Evolutionary conservation across 2,113 vertebrate species (phyloP).

Genomic region (Helogale parvula): DNA sequence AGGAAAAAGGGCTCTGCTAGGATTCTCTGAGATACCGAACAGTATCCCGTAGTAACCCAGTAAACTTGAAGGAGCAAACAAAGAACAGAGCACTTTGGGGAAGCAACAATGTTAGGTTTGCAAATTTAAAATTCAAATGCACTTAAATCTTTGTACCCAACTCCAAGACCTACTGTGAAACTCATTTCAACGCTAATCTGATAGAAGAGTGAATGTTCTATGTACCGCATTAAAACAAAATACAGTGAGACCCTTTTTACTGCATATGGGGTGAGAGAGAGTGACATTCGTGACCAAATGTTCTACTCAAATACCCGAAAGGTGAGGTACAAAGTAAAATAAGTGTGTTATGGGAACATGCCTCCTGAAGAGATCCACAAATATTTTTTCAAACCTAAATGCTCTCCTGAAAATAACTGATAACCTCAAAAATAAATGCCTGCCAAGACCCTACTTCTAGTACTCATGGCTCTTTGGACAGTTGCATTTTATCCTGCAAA

Average conservation of each 20-base stretch:
- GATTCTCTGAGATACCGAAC: slow-evolving; percentile 73
- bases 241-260: slow-evolving; percentile 54
- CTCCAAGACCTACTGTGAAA: slow-evolving; percentile 77
- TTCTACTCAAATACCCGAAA: slow-evolving; percentile 22
- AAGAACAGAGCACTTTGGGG: slow-evolving; percentile 71
- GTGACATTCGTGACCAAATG: slow-evolving; percentile 68
- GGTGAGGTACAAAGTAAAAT: slow-evolving; percentile 47
- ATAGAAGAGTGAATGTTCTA: slow-evolving; percentile 57
- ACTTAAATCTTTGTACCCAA: slow-evolving; percentile 76
- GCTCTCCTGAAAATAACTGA: slow-evolving; percentile 14
- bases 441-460: background rate
- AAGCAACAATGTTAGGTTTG: slow-evolving; percentile 71
- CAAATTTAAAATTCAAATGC: slow-evolving; percentile 79
- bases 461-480: background rate
- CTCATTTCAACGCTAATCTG: slow-evolving; percentile 72
- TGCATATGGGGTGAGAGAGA: slow-evolving; percentile 66
- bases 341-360: slow-evolving; percentile 25
- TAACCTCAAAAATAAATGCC: background rate
- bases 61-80: slow-evolving; percentile 69
- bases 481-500: slow-evolving; percentile 11
- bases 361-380: slow-evolving; percentile 13
- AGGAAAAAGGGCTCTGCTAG: slow-evolving; percentile 64
- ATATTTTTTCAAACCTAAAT: background rate
- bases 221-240: slow-evolving; percentile 57
- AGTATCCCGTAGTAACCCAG: slow-evolving; percentile 77